phyloP scores from a whole-genome alignment of 2,888 invertebrate genomes.

The Leptopterna dolabrata region DNA sequence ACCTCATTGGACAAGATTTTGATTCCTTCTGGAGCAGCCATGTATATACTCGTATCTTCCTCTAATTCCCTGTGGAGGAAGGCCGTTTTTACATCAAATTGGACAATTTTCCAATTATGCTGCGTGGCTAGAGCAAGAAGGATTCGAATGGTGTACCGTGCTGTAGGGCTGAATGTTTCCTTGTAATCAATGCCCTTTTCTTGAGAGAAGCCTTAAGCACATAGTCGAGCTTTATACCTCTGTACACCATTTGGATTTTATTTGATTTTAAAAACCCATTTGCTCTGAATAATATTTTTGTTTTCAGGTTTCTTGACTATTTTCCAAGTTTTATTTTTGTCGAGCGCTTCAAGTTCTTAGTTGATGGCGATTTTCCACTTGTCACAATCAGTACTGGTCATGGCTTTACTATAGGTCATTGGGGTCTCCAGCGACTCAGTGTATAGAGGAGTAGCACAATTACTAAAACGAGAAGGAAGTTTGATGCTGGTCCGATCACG shows the following conservation, averaged over 20 bases:
- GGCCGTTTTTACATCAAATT: conserved; percentile 60
- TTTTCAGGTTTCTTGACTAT: not conserved
- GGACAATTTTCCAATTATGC: conserved; percentile 49
- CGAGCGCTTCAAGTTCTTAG: conserved; percentile 29
- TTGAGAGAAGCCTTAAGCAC: conserved; percentile 63
- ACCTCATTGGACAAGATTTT: conserved; percentile 10
- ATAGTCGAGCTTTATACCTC: conserved; percentile 58
- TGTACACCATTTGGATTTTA: not conserved
- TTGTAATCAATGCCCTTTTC: conserved; percentile 63
- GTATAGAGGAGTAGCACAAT: no score
- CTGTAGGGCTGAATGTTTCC: conserved; percentile 63
- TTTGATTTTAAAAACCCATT: conserved; percentile 44
- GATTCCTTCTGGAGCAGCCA: conserved; percentile 60
- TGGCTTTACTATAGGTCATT: not conserved
- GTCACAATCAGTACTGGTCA: not conserved
- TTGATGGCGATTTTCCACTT: conserved; percentile 39
- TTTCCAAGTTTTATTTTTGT: conserved; percentile 40
- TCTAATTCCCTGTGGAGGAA: conserved; percentile 63
- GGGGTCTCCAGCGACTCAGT: no score
- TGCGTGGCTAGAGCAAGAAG: conserved; percentile 62
- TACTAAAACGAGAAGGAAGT: no score
- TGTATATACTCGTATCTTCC: conserved; percentile 63
- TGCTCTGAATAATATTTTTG: conserved; percentile 12
- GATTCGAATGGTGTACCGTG: conserved; percentile 61
- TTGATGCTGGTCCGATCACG: no score